A percentile compares a stretch with the other conserved stretches of the same genome.
Conservation (phyloP, 2,113 vertebrate genomes). For the Menura novaehollandiae region DNA sequence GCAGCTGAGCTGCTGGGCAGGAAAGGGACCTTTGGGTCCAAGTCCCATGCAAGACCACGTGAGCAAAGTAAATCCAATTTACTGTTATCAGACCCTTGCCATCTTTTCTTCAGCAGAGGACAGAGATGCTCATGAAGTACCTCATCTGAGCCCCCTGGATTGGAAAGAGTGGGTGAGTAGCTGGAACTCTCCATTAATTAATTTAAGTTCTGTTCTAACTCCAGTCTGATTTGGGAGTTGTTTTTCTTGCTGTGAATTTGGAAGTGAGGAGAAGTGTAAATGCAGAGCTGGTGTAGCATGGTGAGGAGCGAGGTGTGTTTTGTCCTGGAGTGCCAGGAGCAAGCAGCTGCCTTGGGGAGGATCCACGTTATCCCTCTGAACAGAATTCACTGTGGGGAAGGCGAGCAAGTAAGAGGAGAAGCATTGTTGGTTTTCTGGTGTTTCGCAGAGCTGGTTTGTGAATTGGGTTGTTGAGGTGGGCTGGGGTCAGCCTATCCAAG, state of each 20-base stretch:
- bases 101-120: neutral
- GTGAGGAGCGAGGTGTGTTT: accelerated
- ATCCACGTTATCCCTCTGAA: accelerated
- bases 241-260: neutral
- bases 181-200: neutral
- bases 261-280: neutral
- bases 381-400: neutral
- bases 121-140: neutral
- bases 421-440: neutral
- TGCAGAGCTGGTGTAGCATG: neutral
- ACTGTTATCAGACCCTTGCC: accelerated
- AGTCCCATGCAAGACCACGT: accelerated
- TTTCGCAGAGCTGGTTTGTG: neutral
- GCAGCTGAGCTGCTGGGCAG: neutral
- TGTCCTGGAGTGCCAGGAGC: accelerated
- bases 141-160: accelerated
- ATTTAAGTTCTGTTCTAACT: neutral
- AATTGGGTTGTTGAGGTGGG: neutral
- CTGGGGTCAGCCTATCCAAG: too few relatives aligned
- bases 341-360: neutral
- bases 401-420: accelerated
- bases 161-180: neutral
- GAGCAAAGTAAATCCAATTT: neutral
- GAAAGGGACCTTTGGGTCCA: accelerated
- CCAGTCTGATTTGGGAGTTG: accelerated